These are phyloP conservation scores for Monodelphis domestica DNA, from an alignment of 2,797 vertebrate genomes.

Conservation along the genomic window DNA sequence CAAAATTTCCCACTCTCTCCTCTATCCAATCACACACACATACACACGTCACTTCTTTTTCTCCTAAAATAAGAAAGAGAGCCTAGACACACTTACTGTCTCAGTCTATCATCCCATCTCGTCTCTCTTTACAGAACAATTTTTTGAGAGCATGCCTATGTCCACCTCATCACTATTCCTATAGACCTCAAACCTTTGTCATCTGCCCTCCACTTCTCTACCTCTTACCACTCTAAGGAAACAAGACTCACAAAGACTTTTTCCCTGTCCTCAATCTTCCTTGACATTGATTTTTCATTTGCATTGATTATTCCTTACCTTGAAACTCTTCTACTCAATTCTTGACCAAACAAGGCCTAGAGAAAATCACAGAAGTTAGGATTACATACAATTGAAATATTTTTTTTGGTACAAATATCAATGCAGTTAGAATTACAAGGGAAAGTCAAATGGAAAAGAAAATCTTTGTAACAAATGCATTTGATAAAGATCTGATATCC, in stretches of 20 bases:
- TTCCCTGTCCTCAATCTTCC: background rate
- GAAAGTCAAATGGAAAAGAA: background rate
- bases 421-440: background rate
- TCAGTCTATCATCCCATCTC: background rate
- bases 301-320: background rate
- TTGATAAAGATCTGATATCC: background rate
- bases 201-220: background rate
- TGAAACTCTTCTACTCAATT: background rate
- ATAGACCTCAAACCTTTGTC: background rate
- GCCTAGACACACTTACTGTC: background rate
- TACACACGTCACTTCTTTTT: background rate
- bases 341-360: background rate
- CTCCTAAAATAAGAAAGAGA: background rate
- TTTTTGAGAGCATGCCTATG: background rate
- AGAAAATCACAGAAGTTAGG: background rate
- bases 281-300: background rate
- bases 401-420: background rate
- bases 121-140: background rate
- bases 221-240: background rate
- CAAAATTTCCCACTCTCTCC: background rate
- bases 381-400: background rate
- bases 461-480: background rate
- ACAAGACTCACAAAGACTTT: background rate
- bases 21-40: background rate
- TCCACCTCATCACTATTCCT: background rate